Evolutionary conservation across 1,140 invertebrate species (phyloP), one percentile per base, ranked within the genome.

Genomic region (Pogonus chalceus): DNA sequence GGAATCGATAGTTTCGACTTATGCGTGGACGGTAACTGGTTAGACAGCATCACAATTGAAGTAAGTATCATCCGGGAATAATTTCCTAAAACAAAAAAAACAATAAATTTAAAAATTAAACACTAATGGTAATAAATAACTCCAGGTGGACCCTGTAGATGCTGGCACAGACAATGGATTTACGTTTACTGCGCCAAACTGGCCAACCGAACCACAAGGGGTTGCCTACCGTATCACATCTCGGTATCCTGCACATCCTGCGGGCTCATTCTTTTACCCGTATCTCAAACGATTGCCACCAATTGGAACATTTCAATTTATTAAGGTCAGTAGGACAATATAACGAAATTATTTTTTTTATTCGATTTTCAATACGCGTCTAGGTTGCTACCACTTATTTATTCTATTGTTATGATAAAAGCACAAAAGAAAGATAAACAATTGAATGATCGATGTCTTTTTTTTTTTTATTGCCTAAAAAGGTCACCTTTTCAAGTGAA

Each of bases 111-210:
- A 46, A n/a, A 46, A 4, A 46, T 46, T 18, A 46, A 9, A 46
- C 7, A 46, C 39, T n/a, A 46, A 46, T 7, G 39, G 16, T 46
- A 46, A 31, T 31, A 31, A 31, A 31, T 14, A 31, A 7, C 63
- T 62, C 2, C 71, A 90, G 87, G 82, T 95, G 64, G 90, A 91
- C 72, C 95, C 95, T 18, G 79, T 95, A 64, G 96, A 98, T 74
- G 95, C 93, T 20, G 96, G 96, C 39, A 96, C 92, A 23, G 94
- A 98, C 76, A 93, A 94, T 72, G 95, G 96, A 0, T 89, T 94
- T 69, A 94, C 93, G 50, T 98, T 98, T 70, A 96, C 93, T 55
- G 92, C 93, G 23, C 88, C 90, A 23, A 95, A 96, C 72, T 92
- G 90, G 83, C 84, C 87, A 35, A 94, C 92, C 1, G 82, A 87